Conservation (phyloP, 2,888 invertebrate genomes). For the Mystacides longicornis region DNA sequence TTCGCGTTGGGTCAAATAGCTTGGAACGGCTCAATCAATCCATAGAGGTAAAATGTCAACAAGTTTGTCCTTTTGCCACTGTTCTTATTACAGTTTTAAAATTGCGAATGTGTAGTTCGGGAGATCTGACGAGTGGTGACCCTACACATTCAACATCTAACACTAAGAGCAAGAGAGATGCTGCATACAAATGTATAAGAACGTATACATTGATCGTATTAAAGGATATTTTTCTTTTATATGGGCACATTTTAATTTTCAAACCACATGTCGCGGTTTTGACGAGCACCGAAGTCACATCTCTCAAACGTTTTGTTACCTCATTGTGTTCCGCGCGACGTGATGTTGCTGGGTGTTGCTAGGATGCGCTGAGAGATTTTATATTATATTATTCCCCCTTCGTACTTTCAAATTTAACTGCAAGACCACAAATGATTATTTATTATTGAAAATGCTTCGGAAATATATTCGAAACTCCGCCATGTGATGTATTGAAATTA, state of each 20-base stretch:
- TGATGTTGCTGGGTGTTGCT: constrained; percentile 19
- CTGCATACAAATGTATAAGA: not conserved
- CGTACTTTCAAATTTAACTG: constrained; percentile 42
- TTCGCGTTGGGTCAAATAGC: no score
- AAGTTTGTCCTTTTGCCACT: no score
- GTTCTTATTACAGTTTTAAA: no score
- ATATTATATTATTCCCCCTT: constrained; percentile 31
- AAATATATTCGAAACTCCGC: constrained; percentile 21
- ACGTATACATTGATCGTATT: not conserved
- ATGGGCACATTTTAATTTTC: constrained; percentile 45
- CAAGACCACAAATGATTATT: constrained; percentile 46
- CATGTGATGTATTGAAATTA: constrained; percentile 19
- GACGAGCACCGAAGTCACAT: constrained; percentile 25
- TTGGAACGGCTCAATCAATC: no score
- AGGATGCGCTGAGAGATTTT: constrained; percentile 21
- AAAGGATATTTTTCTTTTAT: constrained; percentile 21
- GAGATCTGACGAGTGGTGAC: no score
- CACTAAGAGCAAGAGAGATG: no score
- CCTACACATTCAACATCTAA: no score
- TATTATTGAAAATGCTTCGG: constrained; percentile 28
- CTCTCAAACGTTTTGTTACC: constrained; percentile 18
- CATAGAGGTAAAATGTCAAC: no score
- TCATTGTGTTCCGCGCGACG: constrained; percentile 20
- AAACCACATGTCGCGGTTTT: constrained; percentile 44
- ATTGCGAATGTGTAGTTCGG: no score